phyloP scores from a whole-genome alignment of 2,888 invertebrate genomes.

The Alsophila aescularia region DNA sequence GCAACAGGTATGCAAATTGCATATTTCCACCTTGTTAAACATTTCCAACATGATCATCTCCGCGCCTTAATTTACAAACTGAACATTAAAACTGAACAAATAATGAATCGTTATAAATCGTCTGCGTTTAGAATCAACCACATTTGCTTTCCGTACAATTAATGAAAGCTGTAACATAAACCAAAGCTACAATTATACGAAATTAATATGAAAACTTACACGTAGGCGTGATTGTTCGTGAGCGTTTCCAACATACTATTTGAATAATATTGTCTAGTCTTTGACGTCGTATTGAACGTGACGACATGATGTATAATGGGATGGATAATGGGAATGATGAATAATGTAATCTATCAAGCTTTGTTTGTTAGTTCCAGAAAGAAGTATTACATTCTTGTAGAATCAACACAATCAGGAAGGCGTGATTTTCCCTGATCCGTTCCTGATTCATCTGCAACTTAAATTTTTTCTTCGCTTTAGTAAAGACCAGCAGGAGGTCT shows the following conservation, averaged over 20 bases:
- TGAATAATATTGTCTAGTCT: neutral
- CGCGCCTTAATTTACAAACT: constrained; percentile 33
- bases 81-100: constrained; percentile 31
- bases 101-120: constrained; percentile 39
- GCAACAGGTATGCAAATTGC: neutral
- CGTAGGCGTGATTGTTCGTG: constrained; percentile 58
- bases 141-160: constrained; percentile 55
- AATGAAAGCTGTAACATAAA: constrained; percentile 57
- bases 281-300: no score
- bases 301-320: no score
- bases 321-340: no score
- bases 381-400: no score
- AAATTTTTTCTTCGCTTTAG: no score
- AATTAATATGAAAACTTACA: constrained; percentile 63
- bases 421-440: no score
- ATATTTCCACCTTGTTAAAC: neutral
- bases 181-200: constrained; percentile 62
- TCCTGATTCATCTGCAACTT: no score
- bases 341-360: no score
- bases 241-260: constrained; percentile 49
- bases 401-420: no score
- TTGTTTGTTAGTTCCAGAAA: no score
- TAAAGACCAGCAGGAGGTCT: no score
- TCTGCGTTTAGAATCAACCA: constrained; percentile 27
- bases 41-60: constrained; percentile 8